Base-by-base conservation (phyloP, 1,140 invertebrate genomes). In the Drosophila leontia region DNA sequence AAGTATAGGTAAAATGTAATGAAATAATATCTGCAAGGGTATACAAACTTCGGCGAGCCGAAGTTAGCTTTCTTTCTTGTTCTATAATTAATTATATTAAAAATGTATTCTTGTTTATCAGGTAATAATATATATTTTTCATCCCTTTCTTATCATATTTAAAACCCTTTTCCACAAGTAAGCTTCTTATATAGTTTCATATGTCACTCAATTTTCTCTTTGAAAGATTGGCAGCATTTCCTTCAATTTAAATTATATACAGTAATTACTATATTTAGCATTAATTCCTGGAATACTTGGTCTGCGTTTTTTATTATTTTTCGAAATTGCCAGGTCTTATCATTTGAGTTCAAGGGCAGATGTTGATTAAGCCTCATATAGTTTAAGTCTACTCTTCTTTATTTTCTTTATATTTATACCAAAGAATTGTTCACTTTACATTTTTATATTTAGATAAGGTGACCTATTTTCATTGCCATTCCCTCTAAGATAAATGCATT, bases 401-500 rank as follows among this genome's bases (percentile, higher is more conserved):
- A 2, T 44, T 23, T 23, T 23, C 32, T 11, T 29, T 23, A 11
- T 29, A 29, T 35, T 44, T 5, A 13, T 5, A 7, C n/a, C 3
- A 12, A 29, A 7, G 0, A 9, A 19, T 4, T 51, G n/a, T 35
- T 17, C 11, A 12, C 48, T 7, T 50, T 11, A 29, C 4, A 15
- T 15, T 9, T 12, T 34, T 48, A 15, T 48, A 42, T 15, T 26
- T 8, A 71, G 37, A 42, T 71, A 59, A 29, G 26, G 26, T 29
- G 26, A 37, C 44, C 69, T 50, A 37, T 29, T 37, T 72, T 42
- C 8, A 23, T 32, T 41, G 9, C 3, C 5, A 50, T 35, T 26
- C 45, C 53, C 11, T 29, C 11, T 12, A 37, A 71, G 67, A 50
- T 58, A 70, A 58, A 58, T 19, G 12, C 37, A 59, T 72, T 59